Conservation (phyloP, 2,888 invertebrate genomes). For the Lepidochrysops patricia region DNA sequence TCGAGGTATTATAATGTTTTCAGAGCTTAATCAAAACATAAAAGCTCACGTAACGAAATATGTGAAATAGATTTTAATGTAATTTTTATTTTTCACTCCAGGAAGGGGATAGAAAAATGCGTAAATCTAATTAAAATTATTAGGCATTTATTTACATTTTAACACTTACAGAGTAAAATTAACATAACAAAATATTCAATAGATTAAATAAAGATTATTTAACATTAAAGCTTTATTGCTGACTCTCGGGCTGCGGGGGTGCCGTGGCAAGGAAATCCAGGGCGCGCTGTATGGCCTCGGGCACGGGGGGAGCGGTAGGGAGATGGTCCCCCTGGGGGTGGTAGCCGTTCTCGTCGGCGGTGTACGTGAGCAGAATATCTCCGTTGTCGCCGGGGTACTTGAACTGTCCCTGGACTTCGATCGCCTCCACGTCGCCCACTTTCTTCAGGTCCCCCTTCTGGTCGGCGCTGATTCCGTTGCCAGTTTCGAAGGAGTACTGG, state of each 20-base stretch:
- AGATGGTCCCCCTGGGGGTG: constrained; percentile 77
- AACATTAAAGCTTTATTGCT: constrained; percentile 17
- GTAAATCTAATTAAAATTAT: background rate
- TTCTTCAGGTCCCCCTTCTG: constrained; percentile 76
- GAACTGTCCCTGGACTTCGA: constrained; percentile 78
- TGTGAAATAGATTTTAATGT: no score
- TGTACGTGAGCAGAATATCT: constrained; percentile 77
- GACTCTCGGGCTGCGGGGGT: constrained; percentile 52
- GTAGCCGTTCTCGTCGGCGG: constrained; percentile 82
- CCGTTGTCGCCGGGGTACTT: constrained; percentile 80
- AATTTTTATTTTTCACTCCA: no score
- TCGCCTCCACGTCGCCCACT: constrained; percentile 68
- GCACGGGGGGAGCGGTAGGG: constrained; percentile 82
- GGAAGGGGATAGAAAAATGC: background rate
- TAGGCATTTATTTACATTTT: background rate
- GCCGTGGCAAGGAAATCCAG: constrained; percentile 79
- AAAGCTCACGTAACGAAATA: no score
- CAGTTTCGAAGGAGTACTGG: constrained; percentile 77
- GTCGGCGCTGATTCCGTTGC: constrained; percentile 77
- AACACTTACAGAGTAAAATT: background rate
- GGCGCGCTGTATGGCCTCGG: constrained; percentile 79
- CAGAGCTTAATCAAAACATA: no score
- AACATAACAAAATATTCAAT: background rate
- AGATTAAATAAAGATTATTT: background rate
- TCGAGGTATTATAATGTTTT: no score